Evolutionary conservation across 2,888 invertebrate species (phyloP).

Genomic region (Eristalis tenax): DNA sequence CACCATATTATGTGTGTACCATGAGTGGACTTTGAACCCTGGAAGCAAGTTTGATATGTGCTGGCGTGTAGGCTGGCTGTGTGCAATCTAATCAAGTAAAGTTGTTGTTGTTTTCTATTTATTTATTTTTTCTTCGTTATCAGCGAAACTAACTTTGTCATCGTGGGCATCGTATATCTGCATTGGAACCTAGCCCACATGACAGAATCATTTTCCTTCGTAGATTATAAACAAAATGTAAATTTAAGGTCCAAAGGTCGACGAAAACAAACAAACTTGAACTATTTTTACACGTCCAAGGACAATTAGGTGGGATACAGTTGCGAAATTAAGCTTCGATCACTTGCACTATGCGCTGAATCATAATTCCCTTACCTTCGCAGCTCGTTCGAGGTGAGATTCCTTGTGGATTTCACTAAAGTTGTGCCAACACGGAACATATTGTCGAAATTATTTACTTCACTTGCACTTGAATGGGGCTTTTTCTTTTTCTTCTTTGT

Average conservation of each 20-base stretch:
- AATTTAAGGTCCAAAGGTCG: constrained; percentile 35
- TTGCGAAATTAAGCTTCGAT: neutral
- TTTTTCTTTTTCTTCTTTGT: neutral
- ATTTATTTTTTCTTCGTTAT: neutral
- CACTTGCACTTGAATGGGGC: neutral
- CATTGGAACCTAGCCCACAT: neutral
- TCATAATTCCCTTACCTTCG: constrained; percentile 49
- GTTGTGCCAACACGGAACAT: constrained; percentile 62
- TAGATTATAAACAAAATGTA: neutral
- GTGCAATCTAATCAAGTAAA: neutral
- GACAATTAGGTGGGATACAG: neutral
- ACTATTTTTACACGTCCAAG: constrained; percentile 40
- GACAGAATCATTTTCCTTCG: neutral
- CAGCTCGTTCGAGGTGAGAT: constrained; percentile 56
- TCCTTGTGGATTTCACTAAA: constrained; percentile 54
- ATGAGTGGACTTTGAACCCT: neutral
- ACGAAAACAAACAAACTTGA: constrained; percentile 12
- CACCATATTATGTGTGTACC: neutral
- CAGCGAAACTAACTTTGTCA: constrained; percentile 2
- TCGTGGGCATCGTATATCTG: neutral
- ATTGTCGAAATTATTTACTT: neutral
- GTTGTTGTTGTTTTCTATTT: neutral
- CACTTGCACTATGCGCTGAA: neutral
- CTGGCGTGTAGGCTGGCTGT: neutral
- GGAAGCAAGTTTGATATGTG: neutral